These are phyloP conservation scores for Caenorhabditis imperialis DNA, from an alignment of 2,888 invertebrate genomes.

Conservation along the genomic window DNA sequence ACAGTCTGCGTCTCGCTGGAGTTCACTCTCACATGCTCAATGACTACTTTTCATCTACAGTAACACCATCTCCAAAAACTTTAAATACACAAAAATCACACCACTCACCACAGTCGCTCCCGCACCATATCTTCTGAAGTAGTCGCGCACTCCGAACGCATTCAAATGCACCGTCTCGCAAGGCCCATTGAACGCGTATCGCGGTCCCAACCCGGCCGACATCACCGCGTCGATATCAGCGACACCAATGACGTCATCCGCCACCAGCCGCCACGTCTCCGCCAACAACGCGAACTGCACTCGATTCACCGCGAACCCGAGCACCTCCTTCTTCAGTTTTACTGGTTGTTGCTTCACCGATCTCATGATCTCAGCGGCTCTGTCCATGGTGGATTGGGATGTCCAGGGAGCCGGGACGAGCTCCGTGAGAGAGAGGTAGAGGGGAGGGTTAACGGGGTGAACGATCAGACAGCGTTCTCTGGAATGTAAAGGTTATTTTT, in stretches of 20 bases:
- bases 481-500: not conserved
- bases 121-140: conserved; percentile 56
- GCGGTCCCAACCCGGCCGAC: conserved; percentile 84
- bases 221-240: conserved; percentile 90
- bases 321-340: conserved; percentile 87
- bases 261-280: conserved; percentile 91
- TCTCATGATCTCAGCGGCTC: conserved; percentile 86
- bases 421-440: conserved; percentile 94
- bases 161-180: conserved; percentile 94
- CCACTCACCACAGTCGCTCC: conserved; percentile 50
- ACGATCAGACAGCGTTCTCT: conserved; percentile 78
- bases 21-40: no score
- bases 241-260: conserved; percentile 88
- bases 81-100: no score
- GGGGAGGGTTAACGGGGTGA: conserved; percentile 88
- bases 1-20: no score
- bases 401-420: conserved; percentile 96
- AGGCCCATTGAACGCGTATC: conserved; percentile 95
- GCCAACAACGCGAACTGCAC: conserved; percentile 95
- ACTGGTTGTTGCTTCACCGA: conserved; percentile 94
- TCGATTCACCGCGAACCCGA: conserved; percentile 93
- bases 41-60: no score
- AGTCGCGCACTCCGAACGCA: conserved; percentile 83
- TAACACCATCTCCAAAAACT: no score
- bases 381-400: conserved; percentile 84